A percentile compares a stretch with the other conserved stretches of the same genome.
These are phyloP conservation scores for Rhinoraja longicauda DNA, from an alignment of 2,797 vertebrate genomes.

Conservation along the genomic window DNA sequence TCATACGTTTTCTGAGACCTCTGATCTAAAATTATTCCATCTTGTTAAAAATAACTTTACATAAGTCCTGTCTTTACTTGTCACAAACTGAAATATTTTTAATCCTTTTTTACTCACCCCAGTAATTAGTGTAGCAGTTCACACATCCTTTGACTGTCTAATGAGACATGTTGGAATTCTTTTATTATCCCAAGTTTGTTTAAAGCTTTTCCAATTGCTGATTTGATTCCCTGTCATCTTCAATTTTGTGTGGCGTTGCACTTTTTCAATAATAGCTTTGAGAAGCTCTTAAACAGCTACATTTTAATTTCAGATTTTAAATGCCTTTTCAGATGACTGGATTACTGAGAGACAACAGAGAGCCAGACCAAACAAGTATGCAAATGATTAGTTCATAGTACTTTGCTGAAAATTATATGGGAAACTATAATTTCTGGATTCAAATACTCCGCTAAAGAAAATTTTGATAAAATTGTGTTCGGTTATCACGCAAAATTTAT, in stretches of 20 bases:
- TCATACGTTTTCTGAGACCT: neutral
- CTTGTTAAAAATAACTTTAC: constrained; percentile 24
- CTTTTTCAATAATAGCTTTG: constrained; percentile 16
- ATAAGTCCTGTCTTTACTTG: constrained; percentile 13
- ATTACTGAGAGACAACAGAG: neutral
- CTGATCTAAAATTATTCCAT: neutral
- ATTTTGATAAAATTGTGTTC: neutral
- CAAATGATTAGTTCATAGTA: neutral
- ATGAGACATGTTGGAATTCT: constrained; percentile 24
- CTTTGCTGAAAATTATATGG: neutral
- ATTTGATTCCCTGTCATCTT: constrained; percentile 15
- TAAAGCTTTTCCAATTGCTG: constrained; percentile 17
- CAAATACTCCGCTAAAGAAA: neutral
- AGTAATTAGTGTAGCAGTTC: constrained; percentile 9
- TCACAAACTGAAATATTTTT: neutral
- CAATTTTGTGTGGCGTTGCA: neutral
- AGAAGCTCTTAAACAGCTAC: neutral
- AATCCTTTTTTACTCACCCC: constrained; percentile 10
- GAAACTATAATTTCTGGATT: neutral
- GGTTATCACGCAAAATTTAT: neutral
- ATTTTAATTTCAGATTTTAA: neutral
- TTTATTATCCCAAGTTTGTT: neutral
- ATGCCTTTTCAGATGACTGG: constrained; percentile 14
- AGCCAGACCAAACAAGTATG: neutral
- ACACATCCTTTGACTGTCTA: constrained; percentile 25